Evolutionary conservation across 2,797 vertebrate species (phyloP).

Genomic region (Philypnodon macrostomus): DNA sequence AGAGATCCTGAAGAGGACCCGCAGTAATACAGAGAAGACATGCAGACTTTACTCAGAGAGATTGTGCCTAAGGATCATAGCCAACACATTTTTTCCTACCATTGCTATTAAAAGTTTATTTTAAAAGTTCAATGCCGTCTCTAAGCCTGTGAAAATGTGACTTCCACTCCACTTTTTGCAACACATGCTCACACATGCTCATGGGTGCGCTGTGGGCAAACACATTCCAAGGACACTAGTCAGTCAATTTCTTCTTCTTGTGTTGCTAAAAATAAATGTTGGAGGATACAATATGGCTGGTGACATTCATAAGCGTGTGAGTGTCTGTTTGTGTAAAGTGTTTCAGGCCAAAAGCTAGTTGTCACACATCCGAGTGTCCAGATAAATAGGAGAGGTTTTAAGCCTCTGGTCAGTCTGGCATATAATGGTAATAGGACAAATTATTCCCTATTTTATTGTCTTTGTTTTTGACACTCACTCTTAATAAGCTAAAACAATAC

Average conservation of each 20-base stretch:
- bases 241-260: not conserved
- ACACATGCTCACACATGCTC: constrained; percentile 62
- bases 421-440: constrained; percentile 39
- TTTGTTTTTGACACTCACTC: constrained; percentile 17
- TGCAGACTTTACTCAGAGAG: too few relatives aligned
- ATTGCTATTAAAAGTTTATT: too few relatives aligned
- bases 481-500: too few relatives aligned
- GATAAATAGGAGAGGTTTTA: constrained; percentile 53
- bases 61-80: too few relatives aligned
- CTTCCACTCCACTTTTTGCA: constrained; percentile 54
- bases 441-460: not conserved
- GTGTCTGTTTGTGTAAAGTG: constrained; percentile 20
- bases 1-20: too few relatives aligned
- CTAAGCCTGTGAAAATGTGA: constrained; percentile 43
- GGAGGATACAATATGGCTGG: not conserved
- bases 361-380: constrained; percentile 58
- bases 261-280: not conserved
- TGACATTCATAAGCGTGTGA: constrained; percentile 31
- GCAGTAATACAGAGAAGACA: too few relatives aligned
- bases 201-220: constrained; percentile 65
- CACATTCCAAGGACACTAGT: constrained; percentile 60
- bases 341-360: constrained; percentile 42
- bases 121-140: too few relatives aligned
- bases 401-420: constrained; percentile 50
- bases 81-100: too few relatives aligned